phyloP scores from a whole-genome alignment of 2,888 invertebrate genomes.

The Ypsolopha sequella region DNA sequence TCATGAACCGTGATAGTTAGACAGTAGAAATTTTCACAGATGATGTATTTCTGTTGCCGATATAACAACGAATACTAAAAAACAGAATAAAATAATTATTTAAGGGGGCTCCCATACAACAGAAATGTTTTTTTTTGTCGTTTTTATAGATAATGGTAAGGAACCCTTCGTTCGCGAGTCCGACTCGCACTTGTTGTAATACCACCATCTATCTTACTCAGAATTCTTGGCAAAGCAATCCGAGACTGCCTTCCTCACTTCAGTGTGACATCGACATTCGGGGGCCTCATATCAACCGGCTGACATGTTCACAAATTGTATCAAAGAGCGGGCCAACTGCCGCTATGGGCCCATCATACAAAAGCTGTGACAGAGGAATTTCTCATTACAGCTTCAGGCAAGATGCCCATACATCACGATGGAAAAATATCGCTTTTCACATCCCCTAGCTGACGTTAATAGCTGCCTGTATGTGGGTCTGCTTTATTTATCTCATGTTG shows the following conservation, averaged over 20 bases:
- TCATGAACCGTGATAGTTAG: no score
- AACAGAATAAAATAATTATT: no score
- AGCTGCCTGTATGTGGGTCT: conserved; percentile 17
- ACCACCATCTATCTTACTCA: conserved; percentile 4
- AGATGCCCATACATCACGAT: conserved; percentile 61
- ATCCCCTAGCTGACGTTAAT: conserved; percentile 47
- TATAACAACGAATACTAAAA: no score
- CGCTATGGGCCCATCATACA: conserved; percentile 37
- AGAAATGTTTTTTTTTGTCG: no score
- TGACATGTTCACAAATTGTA: conserved; percentile 23
- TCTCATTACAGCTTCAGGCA: conserved; percentile 59
- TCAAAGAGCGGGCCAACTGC: conserved; percentile 32
- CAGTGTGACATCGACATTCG: background rate
- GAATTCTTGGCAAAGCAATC: background rate
- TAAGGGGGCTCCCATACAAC: no score
- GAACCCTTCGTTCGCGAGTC: no score
- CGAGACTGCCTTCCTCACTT: background rate
- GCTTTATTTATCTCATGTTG: no score
- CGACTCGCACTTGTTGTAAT: no score
- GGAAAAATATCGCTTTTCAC: conserved; percentile 58
- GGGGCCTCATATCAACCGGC: conserved; percentile 12
- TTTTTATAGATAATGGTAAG: no score
- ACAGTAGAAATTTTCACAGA: no score
- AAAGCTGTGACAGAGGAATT: conserved; percentile 64
- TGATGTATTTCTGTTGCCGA: no score